A percentile compares a stretch with the other conserved stretches of the same genome.
Conservation (phyloP, 2,797 vertebrate genomes). For the Glyptemys insculpta region DNA sequence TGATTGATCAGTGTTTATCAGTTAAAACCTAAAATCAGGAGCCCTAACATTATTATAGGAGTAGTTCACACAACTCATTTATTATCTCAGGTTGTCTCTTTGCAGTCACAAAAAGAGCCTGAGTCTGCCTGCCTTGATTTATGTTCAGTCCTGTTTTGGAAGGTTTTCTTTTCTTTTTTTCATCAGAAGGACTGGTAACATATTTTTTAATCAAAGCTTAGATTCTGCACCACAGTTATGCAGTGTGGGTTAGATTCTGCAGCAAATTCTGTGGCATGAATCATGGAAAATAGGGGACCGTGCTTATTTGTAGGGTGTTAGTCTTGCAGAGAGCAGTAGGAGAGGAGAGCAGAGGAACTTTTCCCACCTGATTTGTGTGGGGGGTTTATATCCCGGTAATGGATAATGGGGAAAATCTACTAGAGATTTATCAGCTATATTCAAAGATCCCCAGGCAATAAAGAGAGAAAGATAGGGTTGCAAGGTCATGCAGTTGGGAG, state of each 20-base stretch:
- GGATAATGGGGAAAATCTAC: neutral
- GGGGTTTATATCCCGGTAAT: neutral
- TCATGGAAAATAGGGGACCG: slow-evolving; percentile 57
- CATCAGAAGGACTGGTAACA: neutral
- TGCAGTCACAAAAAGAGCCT: slow-evolving; percentile 70
- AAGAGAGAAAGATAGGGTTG: neutral
- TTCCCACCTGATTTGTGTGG: fast-evolving
- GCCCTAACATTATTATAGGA: slow-evolving; percentile 45
- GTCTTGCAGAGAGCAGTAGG: slow-evolving; percentile 9
- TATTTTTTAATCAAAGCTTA: slow-evolving; percentile 10
- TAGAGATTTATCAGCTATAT: neutral
- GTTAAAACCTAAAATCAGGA: neutral
- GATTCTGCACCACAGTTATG: slow-evolving; percentile 23
- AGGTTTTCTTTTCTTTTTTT: slow-evolving; percentile 1
- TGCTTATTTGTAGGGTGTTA: slow-evolving; percentile 34
- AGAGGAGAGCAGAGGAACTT: neutral
- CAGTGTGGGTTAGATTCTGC: slow-evolving; percentile 29
- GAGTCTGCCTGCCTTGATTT: slow-evolving; percentile 62
- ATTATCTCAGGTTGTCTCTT: slow-evolving; percentile 71
- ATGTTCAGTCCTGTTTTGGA: slow-evolving; percentile 67
- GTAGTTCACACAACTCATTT: slow-evolving; percentile 55
- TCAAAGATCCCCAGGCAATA: neutral
- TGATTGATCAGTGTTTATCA: neutral
- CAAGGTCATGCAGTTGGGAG: fast-evolving
- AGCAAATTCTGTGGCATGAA: slow-evolving; percentile 50